Conservation (phyloP, 2,888 invertebrate species). For the Operophtera brumata region DNA sequence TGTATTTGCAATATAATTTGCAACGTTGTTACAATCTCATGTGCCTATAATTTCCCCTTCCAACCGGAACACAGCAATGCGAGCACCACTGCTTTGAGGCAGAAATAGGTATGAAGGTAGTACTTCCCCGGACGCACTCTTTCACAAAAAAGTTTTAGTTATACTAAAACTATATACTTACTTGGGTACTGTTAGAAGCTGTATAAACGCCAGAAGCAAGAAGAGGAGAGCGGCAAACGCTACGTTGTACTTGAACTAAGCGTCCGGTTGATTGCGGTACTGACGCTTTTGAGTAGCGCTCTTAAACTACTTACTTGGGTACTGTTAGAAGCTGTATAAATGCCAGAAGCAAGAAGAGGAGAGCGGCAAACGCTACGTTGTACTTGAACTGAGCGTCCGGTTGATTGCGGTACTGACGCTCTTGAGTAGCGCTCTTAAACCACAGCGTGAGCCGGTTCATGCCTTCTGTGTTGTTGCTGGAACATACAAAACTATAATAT, state of each 20-base stretch:
- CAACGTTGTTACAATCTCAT: no score
- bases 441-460: constrained; percentile 90
- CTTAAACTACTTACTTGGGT: constrained; percentile 84
- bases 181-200: constrained; percentile 89
- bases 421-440: constrained; percentile 88
- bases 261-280: constrained; percentile 89
- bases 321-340: constrained; percentile 89
- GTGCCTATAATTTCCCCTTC: no score
- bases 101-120: no score
- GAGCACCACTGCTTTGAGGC: no score
- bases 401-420: constrained; percentile 88
- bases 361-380: constrained; percentile 89
- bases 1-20: no score
- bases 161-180: no score
- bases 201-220: constrained; percentile 87
- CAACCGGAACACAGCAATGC: no score
- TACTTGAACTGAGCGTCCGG: constrained; percentile 91
- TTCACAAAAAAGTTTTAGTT: no score
- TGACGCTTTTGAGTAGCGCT: constrained; percentile 86
- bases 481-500: constrained; percentile 9
- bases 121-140: no score
- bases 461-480: constrained; percentile 83
- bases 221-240: constrained; percentile 90
- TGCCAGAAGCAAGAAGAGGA: constrained; percentile 88
- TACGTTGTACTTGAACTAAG: constrained; percentile 92